phyloP scores from a whole-genome alignment of 2,888 invertebrate genomes.

The Drosophila demipolita region DNA sequence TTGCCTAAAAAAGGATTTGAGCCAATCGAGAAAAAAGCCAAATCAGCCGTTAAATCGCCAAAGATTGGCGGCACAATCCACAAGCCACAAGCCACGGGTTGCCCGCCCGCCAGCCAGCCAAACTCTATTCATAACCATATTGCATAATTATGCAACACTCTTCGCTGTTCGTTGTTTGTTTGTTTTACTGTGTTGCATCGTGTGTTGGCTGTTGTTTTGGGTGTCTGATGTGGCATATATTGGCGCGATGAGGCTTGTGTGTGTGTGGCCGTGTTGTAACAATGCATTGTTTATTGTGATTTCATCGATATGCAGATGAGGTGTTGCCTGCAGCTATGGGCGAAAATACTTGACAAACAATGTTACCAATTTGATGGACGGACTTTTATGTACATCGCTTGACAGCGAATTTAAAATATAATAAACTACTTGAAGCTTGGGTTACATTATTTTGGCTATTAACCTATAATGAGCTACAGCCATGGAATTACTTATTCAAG shows the following conservation, averaged over 20 bases:
- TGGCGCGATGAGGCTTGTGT: conserved; percentile 78
- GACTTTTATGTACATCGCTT: neutral
- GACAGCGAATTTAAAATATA: neutral
- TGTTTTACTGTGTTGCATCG: conserved; percentile 13
- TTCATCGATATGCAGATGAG: conserved; percentile 49
- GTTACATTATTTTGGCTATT: neutral
- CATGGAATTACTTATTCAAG: neutral
- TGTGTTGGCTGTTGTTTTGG: conserved; percentile 26
- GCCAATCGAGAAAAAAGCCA: conserved; percentile 44
- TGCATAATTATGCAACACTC: conserved; percentile 75
- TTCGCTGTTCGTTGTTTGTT: conserved; percentile 32
- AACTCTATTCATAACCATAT: conserved; percentile 49
- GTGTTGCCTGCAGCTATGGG: conserved; percentile 17
- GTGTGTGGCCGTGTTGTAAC: conserved; percentile 80
- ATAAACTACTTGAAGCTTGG: neutral
- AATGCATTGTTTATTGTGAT: conserved; percentile 65
- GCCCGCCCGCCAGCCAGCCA: conserved; percentile 24
- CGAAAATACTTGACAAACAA: neutral
- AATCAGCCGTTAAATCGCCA: conserved; percentile 53
- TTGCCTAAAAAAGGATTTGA: conserved; percentile 74
- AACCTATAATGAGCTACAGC: neutral
- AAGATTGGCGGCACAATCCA: conserved; percentile 38
- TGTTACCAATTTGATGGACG: neutral
- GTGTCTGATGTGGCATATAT: conserved; percentile 70
- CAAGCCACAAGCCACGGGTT: conserved; percentile 32